A percentile compares a stretch with the other conserved stretches of the same genome.
These are phyloP conservation scores for Drosophila nikananu DNA, from an alignment of 1,140 invertebrate genomes.

Conservation along the genomic window DNA sequence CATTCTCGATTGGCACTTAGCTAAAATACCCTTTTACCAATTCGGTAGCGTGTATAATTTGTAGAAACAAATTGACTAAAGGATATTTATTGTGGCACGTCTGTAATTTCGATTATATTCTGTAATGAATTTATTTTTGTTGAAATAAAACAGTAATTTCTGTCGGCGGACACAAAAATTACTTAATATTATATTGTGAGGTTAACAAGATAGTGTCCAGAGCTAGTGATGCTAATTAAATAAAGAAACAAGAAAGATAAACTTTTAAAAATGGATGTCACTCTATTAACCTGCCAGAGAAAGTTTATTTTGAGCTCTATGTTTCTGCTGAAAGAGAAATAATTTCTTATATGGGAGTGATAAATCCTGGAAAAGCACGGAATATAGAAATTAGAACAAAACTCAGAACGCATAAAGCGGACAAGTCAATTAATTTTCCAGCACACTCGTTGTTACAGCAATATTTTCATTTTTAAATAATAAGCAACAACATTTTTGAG, in stretches of 20 bases:
- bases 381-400: constrained; percentile 72
- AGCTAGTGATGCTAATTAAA: background rate
- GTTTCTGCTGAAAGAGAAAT: background rate
- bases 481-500: constrained; percentile 50
- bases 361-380: constrained; percentile 63
- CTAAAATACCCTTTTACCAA: background rate
- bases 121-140: background rate
- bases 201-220: background rate
- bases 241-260: background rate
- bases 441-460: background rate
- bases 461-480: constrained; percentile 7
- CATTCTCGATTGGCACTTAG: background rate
- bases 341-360: constrained; percentile 4
- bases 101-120: background rate
- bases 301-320: background rate
- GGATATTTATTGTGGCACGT: background rate
- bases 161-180: background rate
- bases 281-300: background rate
- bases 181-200: background rate
- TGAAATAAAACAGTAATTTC: background rate
- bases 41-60: background rate
- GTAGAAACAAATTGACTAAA: background rate
- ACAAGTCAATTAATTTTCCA: constrained; percentile 1
- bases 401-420: constrained; percentile 1
- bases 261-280: background rate